Conservation (phyloP, 2,888 invertebrate species). For the Electrophaes corylata region DNA sequence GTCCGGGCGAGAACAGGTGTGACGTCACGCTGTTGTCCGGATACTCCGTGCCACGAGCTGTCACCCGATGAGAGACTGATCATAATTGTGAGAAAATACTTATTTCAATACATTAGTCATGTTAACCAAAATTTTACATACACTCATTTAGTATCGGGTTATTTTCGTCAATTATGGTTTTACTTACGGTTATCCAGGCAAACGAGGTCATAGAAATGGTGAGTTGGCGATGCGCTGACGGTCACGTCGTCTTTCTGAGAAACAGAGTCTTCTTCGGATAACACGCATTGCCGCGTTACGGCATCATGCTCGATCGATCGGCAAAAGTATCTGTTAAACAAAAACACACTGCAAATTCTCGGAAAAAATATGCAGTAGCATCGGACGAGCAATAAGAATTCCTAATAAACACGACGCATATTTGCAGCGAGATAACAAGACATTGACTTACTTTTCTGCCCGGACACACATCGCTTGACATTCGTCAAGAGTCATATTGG, state of each 20-base stretch:
- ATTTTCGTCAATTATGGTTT: constrained; percentile 25
- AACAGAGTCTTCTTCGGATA: constrained; percentile 95
- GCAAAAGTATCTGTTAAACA: constrained; percentile 88
- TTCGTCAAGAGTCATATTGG: constrained; percentile 93
- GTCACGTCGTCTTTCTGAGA: constrained; percentile 95
- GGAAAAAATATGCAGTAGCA: constrained; percentile 7
- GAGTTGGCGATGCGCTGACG: constrained; percentile 92
- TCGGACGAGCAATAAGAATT: not conserved
- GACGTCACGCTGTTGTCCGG: constrained; percentile 94
- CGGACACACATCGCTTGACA: constrained; percentile 94
- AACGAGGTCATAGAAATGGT: constrained; percentile 94
- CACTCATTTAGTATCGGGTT: constrained; percentile 32
- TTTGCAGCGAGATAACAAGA: constrained; percentile 13
- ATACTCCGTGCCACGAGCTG: constrained; percentile 94
- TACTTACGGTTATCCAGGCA: constrained; percentile 95
- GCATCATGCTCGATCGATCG: constrained; percentile 95
- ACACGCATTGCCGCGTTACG: constrained; percentile 93
- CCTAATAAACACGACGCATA: not conserved
- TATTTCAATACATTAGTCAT: constrained; percentile 61
- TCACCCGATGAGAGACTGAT: constrained; percentile 84
- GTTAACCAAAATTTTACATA: constrained; percentile 22
- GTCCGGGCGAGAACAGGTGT: constrained; percentile 92
- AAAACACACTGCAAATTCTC: constrained; percentile 5
- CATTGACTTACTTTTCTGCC: constrained; percentile 89
- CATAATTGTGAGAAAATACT: constrained; percentile 78